Percentiles rank a stretch among this genome's conserved stretches.
Conservation (phyloP, 2,797 vertebrate genomes). For the Diglossa cyanea region DNA sequence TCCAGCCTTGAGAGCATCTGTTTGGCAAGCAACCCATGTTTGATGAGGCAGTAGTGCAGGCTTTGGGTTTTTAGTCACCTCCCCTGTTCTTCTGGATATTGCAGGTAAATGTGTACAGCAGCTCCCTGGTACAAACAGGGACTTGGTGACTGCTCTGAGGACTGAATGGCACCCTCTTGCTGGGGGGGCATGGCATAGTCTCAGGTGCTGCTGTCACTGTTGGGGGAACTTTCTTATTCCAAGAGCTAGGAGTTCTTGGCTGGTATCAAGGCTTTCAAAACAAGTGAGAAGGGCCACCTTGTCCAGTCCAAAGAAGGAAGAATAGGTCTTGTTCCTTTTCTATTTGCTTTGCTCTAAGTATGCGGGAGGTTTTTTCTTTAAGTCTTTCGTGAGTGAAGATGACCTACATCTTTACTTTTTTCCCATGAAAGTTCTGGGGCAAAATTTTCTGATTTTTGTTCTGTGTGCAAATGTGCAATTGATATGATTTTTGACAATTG, state of each 20-base stretch:
- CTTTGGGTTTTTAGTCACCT: not conserved
- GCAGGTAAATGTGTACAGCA: not conserved
- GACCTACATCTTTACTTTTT: not conserved
- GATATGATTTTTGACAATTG: not conserved
- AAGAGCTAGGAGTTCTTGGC: not conserved
- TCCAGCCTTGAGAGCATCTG: not conserved
- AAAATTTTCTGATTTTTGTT: not conserved
- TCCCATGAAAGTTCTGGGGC: not conserved
- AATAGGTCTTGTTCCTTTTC: not conserved
- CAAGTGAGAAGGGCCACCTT: fast-evolving
- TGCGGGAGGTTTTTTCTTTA: not conserved
- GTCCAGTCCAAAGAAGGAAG: not conserved
- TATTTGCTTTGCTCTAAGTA: not conserved
- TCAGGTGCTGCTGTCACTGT: not conserved
- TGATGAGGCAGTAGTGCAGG: not conserved
- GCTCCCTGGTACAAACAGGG: not conserved
- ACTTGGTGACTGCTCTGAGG: not conserved
- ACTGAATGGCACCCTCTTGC: not conserved
- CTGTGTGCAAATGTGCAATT: not conserved
- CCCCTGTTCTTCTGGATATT: not conserved
- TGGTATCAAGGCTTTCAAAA: fast-evolving
- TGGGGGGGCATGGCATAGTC: fast-evolving
- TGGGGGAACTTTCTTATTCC: not conserved
- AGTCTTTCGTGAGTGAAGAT: not conserved
- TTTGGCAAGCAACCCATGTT: not conserved